A percentile compares a stretch with the other conserved stretches of the same genome.
Evolutionary conservation across 1,140 invertebrate species (phyloP).

Genomic region (Drosophila mauritiana): DNA sequence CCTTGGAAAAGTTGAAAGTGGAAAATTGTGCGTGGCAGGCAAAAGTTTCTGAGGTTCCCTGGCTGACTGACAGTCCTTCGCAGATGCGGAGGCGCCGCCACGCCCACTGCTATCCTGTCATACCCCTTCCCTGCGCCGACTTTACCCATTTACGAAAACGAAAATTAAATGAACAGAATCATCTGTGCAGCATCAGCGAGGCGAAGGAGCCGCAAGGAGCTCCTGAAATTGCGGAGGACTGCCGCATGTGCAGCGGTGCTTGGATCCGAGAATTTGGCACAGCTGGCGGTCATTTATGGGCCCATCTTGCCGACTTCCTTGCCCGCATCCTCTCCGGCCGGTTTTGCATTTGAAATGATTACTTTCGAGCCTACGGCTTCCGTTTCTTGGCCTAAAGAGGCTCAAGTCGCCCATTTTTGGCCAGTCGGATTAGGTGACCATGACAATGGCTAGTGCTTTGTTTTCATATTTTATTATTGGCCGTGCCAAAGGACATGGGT

Average conservation of each 20-base stretch:
- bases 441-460: conserved; percentile 60
- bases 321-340: background rate
- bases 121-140: conserved; percentile 6
- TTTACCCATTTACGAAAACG: conserved; percentile 48
- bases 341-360: conserved; percentile 78
- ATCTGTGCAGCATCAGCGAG: conserved; percentile 60
- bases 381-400: conserved; percentile 12
- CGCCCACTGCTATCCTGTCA: background rate
- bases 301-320: conserved; percentile 16
- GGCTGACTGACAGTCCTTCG: conserved; percentile 55
- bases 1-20: conserved; percentile 71
- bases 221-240: background rate
- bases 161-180: conserved; percentile 78
- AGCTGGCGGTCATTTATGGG: conserved; percentile 71
- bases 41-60: conserved; percentile 60
- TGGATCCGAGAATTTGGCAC: conserved; percentile 58
- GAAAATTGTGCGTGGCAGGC: conserved; percentile 81
- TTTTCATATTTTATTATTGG: conserved; percentile 41
- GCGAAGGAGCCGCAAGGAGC: background rate
- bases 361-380: conserved; percentile 15
- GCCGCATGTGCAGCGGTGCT: conserved; percentile 62
- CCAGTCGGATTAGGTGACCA: conserved; percentile 78
- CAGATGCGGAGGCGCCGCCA: conserved; percentile 39
- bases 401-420: conserved; percentile 54
- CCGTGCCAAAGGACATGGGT: background rate